Conservation (phyloP, 2,888 invertebrate species). For the Linhomoeus sp. region DNA sequence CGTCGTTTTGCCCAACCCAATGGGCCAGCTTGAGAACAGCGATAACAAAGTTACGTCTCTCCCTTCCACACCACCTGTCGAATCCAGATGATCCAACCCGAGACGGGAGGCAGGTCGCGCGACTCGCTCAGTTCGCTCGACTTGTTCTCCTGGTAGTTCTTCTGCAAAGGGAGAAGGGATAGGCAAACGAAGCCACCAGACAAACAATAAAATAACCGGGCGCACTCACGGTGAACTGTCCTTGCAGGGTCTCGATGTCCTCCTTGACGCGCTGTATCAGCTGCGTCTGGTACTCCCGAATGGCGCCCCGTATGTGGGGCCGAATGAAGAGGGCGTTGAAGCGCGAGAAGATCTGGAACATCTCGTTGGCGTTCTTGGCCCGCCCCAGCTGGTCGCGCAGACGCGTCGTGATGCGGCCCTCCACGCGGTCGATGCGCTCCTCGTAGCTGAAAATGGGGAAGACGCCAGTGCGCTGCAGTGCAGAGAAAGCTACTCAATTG, state of each 20-base stretch:
- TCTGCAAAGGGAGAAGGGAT: constrained; percentile 35
- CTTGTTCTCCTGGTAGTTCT: constrained; percentile 84
- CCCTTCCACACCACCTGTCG: too few relatives aligned
- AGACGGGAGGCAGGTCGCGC: constrained; percentile 82
- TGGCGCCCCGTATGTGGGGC: constrained; percentile 88
- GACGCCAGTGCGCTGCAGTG: too few relatives aligned
- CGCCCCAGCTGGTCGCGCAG: constrained; percentile 90
- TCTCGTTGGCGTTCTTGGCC: constrained; percentile 97
- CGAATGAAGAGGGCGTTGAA: constrained; percentile 97
- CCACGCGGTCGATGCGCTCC: constrained; percentile 90
- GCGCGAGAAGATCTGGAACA: constrained; percentile 83
- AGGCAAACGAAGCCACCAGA: not conserved
- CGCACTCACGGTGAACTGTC: constrained; percentile 71
- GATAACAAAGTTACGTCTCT: too few relatives aligned
- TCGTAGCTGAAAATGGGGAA: constrained; percentile 44
- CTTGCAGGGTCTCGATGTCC: constrained; percentile 89
- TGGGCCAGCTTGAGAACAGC: too few relatives aligned
- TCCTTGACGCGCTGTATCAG: constrained; percentile 96
- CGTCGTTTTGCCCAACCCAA: too few relatives aligned
- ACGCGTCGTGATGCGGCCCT: constrained; percentile 89
- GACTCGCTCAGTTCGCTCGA: constrained; percentile 72
- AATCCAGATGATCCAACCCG: constrained; percentile 97
- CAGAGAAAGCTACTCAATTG: too few relatives aligned
- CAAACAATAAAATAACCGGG: not conserved
- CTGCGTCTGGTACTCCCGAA: constrained; percentile 95